Percentiles rank a stretch among this genome's conserved stretches.
Conservation (phyloP, 2,113 vertebrate species). For the Mystacornis crossleyi region DNA sequence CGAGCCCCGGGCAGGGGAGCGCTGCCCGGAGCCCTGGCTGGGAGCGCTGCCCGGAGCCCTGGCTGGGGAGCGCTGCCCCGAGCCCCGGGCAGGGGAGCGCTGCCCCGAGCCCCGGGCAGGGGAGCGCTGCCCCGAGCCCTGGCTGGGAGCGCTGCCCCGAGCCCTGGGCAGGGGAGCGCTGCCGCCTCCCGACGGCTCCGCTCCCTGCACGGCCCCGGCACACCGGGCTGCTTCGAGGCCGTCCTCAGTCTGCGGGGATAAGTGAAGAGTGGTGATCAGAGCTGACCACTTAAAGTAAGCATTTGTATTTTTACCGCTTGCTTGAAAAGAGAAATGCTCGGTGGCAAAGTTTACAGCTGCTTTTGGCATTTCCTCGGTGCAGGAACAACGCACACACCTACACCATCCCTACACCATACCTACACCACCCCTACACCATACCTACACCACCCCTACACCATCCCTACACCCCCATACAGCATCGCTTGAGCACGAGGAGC, state of each 20-base stretch:
- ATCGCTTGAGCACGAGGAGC: neutral
- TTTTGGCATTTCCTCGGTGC: neutral
- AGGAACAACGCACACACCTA: neutral
- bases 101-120: too few relatives aligned
- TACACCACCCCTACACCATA: neutral
- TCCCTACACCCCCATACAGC: neutral
- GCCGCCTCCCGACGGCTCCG: slow-evolving; percentile 2
- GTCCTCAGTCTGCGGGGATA: neutral
- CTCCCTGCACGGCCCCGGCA: neutral
- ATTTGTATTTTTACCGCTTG: rapidly evolving
- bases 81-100: neutral
- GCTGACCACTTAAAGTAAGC: neutral
- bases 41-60: too few relatives aligned
- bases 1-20: neutral
- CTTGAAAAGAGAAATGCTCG: neutral
- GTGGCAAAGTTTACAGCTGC: neutral
- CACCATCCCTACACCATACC: neutral
- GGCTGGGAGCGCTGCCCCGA: neutral
- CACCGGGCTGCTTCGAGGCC: neutral
- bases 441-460: neutral
- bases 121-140: neutral
- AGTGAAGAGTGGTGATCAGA: neutral
- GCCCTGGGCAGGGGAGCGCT: neutral
- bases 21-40: neutral
- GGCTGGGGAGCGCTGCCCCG: neutral